phyloP scores from a whole-genome alignment of 2,113 vertebrate species.

The Dicerorhinus sumatrensis region DNA sequence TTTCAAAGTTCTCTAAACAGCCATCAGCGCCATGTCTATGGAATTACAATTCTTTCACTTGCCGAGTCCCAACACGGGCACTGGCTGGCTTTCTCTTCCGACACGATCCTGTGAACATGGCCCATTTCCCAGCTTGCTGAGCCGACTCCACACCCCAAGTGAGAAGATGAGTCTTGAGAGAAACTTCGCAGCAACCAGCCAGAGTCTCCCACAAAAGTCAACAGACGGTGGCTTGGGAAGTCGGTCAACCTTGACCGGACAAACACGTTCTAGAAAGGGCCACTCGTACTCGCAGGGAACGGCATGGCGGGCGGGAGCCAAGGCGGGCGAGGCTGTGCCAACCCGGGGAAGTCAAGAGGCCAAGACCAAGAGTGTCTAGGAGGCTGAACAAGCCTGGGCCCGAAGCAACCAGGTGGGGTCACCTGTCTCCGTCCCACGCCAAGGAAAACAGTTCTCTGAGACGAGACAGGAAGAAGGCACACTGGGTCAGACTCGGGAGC shows the following conservation, averaged over 20 bases:
- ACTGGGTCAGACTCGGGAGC: not conserved
- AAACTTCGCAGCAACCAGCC: not conserved
- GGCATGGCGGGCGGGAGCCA: not conserved
- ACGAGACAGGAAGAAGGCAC: not conserved
- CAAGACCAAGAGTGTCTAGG: not conserved
- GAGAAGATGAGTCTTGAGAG: not conserved
- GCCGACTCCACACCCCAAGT: not conserved
- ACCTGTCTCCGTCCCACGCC: conserved; percentile 54
- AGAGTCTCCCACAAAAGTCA: conserved; percentile 65
- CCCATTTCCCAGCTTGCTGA: not conserved
- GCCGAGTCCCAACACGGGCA: fast-evolving
- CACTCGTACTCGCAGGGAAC: conserved; percentile 10
- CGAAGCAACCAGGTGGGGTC: conserved; percentile 60
- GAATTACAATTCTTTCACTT: not conserved
- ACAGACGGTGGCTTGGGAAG: conserved; percentile 66
- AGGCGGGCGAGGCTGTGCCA: conserved; percentile 41
- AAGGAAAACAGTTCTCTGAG: conserved; percentile 62
- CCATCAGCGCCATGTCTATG: too few species aligned
- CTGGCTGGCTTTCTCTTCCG: not conserved
- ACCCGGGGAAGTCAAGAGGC: conserved; percentile 20
- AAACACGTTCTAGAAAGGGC: conserved; percentile 70
- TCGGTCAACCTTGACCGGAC: conserved; percentile 72
- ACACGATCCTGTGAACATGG: not conserved
- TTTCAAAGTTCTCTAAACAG: not conserved
- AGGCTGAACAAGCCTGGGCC: conserved; percentile 68